These are phyloP conservation scores for Phalera bucephala DNA, from an alignment of 2,888 invertebrate species.

Conservation along the genomic window DNA sequence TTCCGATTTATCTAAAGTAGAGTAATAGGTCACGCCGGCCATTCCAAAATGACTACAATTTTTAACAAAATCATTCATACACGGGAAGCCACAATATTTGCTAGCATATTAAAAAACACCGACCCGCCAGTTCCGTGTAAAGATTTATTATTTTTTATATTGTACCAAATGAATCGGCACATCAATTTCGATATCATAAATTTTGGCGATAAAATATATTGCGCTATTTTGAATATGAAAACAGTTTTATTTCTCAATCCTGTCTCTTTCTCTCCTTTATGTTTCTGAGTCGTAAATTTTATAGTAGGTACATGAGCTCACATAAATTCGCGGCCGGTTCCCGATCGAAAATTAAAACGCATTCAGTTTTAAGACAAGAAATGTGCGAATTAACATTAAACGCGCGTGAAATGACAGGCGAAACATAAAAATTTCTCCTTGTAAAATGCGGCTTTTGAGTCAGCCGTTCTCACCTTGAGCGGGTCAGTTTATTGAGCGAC, in stretches of 20 bases:
- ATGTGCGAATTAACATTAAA: conserved; percentile 72
- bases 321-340: conserved; percentile 55
- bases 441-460: conserved; percentile 63
- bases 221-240: conserved; percentile 60
- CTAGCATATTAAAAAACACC: conserved; percentile 30
- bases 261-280: conserved; percentile 43
- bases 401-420: conserved; percentile 75
- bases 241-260: conserved; percentile 66
- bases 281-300: conserved; percentile 51
- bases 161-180: conserved; percentile 47
- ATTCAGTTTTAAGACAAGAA: conserved; percentile 55
- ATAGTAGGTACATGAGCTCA: conserved; percentile 53
- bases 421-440: conserved; percentile 71
- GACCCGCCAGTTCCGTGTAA: conserved; percentile 45
- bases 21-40: conserved; percentile 7
- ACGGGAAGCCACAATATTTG: conserved; percentile 45
- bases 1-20: neutral
- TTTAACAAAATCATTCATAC: conserved; percentile 40
- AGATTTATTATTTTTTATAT: conserved; percentile 56
- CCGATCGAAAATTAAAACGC: conserved; percentile 59
- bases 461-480: conserved; percentile 64
- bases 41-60: conserved; percentile 23
- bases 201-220: conserved; percentile 56
- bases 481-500: conserved; percentile 63
- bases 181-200: conserved; percentile 61